These are phyloP conservation scores for Drosophila micromelanica DNA, from an alignment of 1,140 invertebrate species.

Conservation along the genomic window DNA sequence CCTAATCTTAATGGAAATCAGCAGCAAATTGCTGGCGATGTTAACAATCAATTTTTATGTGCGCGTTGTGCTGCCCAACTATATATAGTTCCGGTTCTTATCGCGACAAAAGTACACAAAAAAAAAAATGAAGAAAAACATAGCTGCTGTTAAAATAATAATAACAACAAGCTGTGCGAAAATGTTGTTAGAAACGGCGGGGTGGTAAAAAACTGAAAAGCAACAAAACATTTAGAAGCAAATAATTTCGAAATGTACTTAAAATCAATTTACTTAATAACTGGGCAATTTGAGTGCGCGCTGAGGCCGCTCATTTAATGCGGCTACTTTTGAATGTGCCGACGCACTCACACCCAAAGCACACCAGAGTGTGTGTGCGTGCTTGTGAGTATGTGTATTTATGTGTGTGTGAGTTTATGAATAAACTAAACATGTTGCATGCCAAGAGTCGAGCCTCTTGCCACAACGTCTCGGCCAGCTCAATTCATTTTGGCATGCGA, in stretches of 20 bases:
- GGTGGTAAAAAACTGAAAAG: slow-evolving; percentile 2
- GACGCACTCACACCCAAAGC: slow-evolving; percentile 39
- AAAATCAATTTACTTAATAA: slow-evolving; percentile 84
- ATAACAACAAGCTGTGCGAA: slow-evolving; percentile 6
- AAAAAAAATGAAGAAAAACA: neutral
- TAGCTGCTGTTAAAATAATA: slow-evolving; percentile 22
- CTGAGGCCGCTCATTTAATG: slow-evolving; percentile 28
- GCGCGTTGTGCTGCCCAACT: slow-evolving; percentile 3
- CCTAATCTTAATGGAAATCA: slow-evolving; percentile 63
- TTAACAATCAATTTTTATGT: slow-evolving; percentile 72
- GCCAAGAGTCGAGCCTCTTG: slow-evolving; percentile 46
- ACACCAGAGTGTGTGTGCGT: slow-evolving; percentile 13
- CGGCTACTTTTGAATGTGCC: slow-evolving; percentile 52
- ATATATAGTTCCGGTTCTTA: slow-evolving; percentile 22
- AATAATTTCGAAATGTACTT: slow-evolving; percentile 82
- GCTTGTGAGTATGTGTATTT: neutral
- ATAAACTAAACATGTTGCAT: slow-evolving; percentile 79
- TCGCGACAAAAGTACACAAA: slow-evolving; percentile 26
- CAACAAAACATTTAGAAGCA: slow-evolving; percentile 79
- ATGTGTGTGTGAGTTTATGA: slow-evolving; percentile 42
- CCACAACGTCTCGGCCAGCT: slow-evolving; percentile 51
- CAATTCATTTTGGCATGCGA: slow-evolving; percentile 82
- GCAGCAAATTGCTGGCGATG: slow-evolving; percentile 69
- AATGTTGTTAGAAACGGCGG: slow-evolving; percentile 28
- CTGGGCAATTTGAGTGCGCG: slow-evolving; percentile 71